phyloP scores from a whole-genome alignment of 2,888 invertebrate species.

The Chromoteleia sp. region DNA sequence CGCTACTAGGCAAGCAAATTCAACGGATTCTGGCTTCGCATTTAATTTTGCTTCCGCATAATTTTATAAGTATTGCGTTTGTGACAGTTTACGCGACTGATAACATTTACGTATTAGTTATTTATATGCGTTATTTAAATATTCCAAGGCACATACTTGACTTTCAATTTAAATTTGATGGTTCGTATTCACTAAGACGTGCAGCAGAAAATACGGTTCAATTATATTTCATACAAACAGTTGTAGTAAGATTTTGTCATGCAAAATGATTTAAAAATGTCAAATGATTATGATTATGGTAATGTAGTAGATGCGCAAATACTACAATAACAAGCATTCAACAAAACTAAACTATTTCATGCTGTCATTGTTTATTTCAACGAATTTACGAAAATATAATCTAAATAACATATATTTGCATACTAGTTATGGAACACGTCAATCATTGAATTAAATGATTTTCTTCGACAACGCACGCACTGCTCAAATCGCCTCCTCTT shows the following conservation, averaged over 20 bases:
- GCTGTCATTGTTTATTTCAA: conserved; percentile 3
- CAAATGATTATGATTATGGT: no score
- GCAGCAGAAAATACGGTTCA: no score
- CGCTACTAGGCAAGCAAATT: conserved; percentile 44
- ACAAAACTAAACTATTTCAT: neutral
- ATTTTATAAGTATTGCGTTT: conserved; percentile 13
- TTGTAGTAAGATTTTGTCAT: no score
- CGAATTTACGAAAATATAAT: neutral
- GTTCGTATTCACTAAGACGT: no score
- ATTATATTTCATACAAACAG: no score
- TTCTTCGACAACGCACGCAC: conserved; percentile 12
- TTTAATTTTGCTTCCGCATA: conserved; percentile 50
- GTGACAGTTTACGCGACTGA: no score
- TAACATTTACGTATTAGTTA: no score
- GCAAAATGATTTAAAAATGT: no score
- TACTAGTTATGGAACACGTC: neutral
- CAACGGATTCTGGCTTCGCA: conserved; percentile 22
- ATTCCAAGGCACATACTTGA: no score
- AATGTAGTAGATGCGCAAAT: no score
- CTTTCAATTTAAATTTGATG: no score
- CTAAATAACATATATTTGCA: neutral
- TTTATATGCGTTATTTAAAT: no score
- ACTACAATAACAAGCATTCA: neutral
- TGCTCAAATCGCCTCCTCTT: conserved; percentile 30
- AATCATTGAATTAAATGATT: conserved; percentile 17